phyloP scores from a whole-genome alignment of 2,888 invertebrate species.

The Ryuthela nishihirai region DNA sequence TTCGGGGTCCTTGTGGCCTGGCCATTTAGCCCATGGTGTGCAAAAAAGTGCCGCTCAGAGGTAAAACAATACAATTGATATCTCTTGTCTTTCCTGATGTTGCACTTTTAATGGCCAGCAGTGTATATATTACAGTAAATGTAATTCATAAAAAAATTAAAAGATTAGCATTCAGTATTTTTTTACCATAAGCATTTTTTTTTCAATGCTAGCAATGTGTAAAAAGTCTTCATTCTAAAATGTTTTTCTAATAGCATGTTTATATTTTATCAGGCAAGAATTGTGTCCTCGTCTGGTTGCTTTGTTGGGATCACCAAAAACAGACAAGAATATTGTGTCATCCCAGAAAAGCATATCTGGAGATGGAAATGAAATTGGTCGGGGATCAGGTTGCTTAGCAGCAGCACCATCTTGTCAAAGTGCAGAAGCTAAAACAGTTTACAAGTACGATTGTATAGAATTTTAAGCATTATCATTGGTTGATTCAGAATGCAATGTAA shows the following conservation, averaged over 20 bases:
- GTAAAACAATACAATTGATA: no score
- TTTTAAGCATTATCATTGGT: background rate
- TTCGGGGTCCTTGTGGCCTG: no score
- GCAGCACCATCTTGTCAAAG: constrained; percentile 72
- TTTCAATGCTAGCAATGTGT: background rate
- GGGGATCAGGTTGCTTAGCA: constrained; percentile 67
- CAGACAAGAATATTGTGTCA: constrained; percentile 72
- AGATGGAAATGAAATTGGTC: constrained; percentile 57
- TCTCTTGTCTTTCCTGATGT: no score
- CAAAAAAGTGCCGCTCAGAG: no score
- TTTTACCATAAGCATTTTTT: constrained; percentile 12
- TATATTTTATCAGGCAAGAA: constrained; percentile 64
- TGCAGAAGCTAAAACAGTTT: constrained; percentile 83
- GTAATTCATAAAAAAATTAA: no score
- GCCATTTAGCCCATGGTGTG: no score
- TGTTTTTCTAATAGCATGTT: background rate
- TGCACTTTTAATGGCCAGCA: no score
- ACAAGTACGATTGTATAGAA: constrained; percentile 59
- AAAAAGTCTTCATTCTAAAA: background rate
- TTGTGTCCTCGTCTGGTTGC: constrained; percentile 86
- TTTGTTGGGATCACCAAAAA: constrained; percentile 79
- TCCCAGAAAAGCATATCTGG: constrained; percentile 44
- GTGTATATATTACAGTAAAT: no score
- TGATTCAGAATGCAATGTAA: background rate
- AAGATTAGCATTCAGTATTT: constrained; percentile 20